These are phyloP conservation scores for Ascaphus truei DNA, from an alignment of 2,113 vertebrate species.

Conservation along the genomic window DNA sequence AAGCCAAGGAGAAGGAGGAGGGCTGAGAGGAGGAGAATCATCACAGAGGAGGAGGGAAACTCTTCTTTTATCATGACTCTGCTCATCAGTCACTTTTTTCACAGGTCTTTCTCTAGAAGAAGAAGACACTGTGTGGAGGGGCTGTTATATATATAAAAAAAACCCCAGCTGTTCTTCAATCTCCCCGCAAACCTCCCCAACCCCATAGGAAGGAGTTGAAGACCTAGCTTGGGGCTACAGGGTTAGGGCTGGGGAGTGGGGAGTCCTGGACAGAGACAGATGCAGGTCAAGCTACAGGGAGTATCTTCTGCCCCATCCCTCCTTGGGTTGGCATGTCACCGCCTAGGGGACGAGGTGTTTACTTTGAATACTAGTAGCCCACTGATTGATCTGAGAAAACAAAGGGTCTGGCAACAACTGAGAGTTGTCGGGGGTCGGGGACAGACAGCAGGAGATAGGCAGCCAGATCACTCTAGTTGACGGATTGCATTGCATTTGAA, in stretches of 20 bases:
- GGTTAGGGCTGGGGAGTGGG: not conserved
- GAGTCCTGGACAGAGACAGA: not conserved
- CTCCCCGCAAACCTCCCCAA: not conserved
- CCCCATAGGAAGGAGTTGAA: not conserved
- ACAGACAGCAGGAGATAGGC: slow-evolving; percentile 1
- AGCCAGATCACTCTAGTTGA: not conserved
- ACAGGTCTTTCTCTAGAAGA: not conserved
- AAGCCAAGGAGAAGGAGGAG: slow-evolving; percentile 21
- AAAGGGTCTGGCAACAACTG: not conserved
- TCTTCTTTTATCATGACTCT: slow-evolving; percentile 23
- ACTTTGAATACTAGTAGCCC: not conserved
- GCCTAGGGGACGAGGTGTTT: not conserved
- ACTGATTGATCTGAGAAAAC: slow-evolving; percentile 14
- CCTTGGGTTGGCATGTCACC: slow-evolving; percentile 2
- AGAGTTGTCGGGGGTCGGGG: not conserved
- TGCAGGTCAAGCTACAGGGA: not conserved
- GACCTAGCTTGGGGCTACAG: not conserved
- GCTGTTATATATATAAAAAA: not conserved
- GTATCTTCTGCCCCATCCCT: not conserved
- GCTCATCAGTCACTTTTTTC: slow-evolving; percentile 18
- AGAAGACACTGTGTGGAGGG: not conserved
- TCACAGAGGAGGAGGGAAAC: slow-evolving; percentile 7
- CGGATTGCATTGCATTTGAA: not conserved
- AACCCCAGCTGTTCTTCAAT: not conserved
- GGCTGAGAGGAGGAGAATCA: not conserved